Evolutionary conservation across 1,140 invertebrate genomes (phyloP), one percentile per base, ranked within the genome.

Genomic region (Drosophila insularis): DNA sequence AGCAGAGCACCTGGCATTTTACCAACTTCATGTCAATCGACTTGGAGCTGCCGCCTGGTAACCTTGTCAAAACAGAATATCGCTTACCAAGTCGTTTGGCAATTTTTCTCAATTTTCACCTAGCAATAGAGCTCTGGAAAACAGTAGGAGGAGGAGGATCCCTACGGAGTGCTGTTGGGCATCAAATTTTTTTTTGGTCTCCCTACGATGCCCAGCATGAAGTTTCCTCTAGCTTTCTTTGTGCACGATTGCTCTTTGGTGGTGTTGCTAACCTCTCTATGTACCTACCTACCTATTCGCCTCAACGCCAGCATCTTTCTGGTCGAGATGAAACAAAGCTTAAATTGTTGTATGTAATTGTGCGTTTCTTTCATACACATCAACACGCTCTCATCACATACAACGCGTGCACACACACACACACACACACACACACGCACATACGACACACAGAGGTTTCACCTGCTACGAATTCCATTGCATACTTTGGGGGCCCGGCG

Each of bases 261-360:
- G 68, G 43, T 68, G 43, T 46, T 46, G 43, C 14, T 43, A 43
- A 14, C 40, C 40, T 43, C n/a, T 1, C 27, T 6, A 2, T 8
- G 14, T 46, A 46, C 14, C 6, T 46, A 2, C 14, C 7, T 19
- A 35, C 7, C n/a, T n/a, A n/a, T n/a, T n/a, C n/a, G n/a, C n/a
- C 17, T 8, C 43, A 17, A 2, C 43, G 6, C 2, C 43, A 17
- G 14, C 43, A 17, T 17, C 43, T 19, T 50, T 46, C 19, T 50
- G 43, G 43, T 21, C 17, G 43, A 4, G n/a, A 35, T 64, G 80
- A 87, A 87, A 89, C 84, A 89, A 87, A 89, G 84, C 84, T 84
- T 85, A 87, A 87, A 87, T 87, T 87, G 84, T 87, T 87, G 84
- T 87, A 80, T 87, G 84, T 89, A 87, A 87, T 87, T 87, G 84